phyloP scores from a whole-genome alignment of 2,797 vertebrate species.

The Crocodylus rhombifer region DNA sequence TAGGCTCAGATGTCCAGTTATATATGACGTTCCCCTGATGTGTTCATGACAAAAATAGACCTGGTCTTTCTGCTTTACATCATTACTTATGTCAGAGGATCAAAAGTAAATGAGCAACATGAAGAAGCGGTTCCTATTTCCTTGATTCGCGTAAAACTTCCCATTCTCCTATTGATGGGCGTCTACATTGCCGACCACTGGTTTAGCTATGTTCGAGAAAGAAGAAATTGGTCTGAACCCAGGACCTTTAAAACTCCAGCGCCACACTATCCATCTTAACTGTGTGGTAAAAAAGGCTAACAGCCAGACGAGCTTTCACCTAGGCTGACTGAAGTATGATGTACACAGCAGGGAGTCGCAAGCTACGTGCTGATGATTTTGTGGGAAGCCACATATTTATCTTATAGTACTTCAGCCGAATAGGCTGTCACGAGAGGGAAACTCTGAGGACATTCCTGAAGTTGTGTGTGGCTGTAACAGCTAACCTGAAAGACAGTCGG shows the following conservation, averaged over 20 bases:
- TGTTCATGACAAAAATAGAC: not conserved
- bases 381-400: not conserved
- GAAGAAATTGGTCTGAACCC: not conserved
- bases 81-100: not conserved
- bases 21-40: rapidly evolving
- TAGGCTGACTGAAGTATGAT: too few relatives aligned
- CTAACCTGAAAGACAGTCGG: not conserved
- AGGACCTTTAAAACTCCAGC: not conserved
- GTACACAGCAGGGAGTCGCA: not conserved
- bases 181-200: not conserved
- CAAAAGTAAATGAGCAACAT: not conserved
- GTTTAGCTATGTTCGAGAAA: not conserved
- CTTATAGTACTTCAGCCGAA: not conserved
- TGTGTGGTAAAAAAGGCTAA: too few relatives aligned
- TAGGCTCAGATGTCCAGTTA: not conserved
- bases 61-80: not conserved
- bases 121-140: not conserved
- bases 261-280: not conserved
- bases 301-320: not conserved
- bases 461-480: not conserved
- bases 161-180: too few relatives aligned
- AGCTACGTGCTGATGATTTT: not conserved
- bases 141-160: too few relatives aligned
- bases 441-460: not conserved
- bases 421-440: not conserved